Percentiles rank a stretch among this genome's conserved stretches.
phyloP scores from a whole-genome alignment of 1,140 invertebrate species.

The Physella acuta region DNA sequence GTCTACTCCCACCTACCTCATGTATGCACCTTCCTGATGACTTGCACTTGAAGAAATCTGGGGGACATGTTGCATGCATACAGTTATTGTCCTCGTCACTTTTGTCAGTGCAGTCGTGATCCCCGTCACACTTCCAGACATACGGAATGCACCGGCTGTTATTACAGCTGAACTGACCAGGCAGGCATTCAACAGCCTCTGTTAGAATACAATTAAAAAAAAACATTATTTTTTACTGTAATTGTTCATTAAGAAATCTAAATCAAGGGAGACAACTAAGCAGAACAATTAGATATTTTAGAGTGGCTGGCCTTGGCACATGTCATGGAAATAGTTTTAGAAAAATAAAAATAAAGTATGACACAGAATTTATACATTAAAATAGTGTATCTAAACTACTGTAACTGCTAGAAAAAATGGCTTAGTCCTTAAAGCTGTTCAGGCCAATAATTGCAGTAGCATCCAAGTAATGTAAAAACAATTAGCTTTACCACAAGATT shows the following conservation, averaged over 20 bases:
- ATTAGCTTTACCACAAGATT: constrained; percentile 33
- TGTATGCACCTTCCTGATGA: constrained; percentile 67
- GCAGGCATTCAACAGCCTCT: constrained; percentile 74
- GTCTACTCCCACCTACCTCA: constrained; percentile 45
- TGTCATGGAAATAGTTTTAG: too few species aligned
- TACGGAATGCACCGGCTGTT: constrained; percentile 90
- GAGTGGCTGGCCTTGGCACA: too few species aligned
- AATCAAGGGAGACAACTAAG: background rate
- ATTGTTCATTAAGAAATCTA: background rate
- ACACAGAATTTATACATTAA: too few species aligned
- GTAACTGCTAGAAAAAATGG: too few species aligned
- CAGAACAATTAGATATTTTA: too few species aligned
- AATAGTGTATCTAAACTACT: too few species aligned
- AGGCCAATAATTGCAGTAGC: too few species aligned
- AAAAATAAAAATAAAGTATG: too few species aligned
- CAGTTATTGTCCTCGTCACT: constrained; percentile 71
- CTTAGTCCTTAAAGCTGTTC: too few species aligned
- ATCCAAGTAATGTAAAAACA: too few species aligned
- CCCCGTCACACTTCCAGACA: constrained; percentile 87
- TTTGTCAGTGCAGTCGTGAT: constrained; percentile 83
- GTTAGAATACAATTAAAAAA: background rate
- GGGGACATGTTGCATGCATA: constrained; percentile 59
- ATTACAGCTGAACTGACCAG: constrained; percentile 90
- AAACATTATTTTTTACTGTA: background rate
- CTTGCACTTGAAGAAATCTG: constrained; percentile 38